phyloP scores from a whole-genome alignment of 2,888 invertebrate species.

The Drosophila longiperda region DNA sequence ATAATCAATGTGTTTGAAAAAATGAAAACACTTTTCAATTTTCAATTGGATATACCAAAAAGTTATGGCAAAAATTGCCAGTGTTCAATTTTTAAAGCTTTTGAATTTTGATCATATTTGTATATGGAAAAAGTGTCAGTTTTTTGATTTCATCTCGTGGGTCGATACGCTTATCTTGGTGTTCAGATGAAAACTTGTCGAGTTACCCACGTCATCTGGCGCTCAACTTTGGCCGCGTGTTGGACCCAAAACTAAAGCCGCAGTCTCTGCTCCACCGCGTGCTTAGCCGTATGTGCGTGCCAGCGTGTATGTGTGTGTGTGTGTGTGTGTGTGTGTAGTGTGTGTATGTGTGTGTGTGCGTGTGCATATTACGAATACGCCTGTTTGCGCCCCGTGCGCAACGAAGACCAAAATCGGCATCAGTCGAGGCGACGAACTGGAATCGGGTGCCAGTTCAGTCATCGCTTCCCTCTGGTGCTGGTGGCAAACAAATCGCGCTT shows the following conservation, averaged over 20 bases:
- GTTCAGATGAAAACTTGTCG: constrained; percentile 20
- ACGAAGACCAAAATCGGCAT: constrained; percentile 35
- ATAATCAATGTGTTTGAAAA: neutral
- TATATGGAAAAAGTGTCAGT: too few relatives aligned
- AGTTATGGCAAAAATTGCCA: too few relatives aligned
- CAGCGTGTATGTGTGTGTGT: neutral
- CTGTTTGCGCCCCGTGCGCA: constrained; percentile 53
- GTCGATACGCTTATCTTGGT: neutral
- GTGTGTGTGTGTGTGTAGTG: constrained; percentile 15
- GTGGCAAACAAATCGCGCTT: constrained; percentile 12
- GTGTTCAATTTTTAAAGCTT: too few relatives aligned
- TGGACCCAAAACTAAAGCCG: neutral
- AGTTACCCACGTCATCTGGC: constrained; percentile 37
- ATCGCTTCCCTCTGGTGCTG: constrained; percentile 35
- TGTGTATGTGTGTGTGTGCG: neutral
- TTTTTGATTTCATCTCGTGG: too few relatives aligned
- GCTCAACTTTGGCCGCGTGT: constrained; percentile 44
- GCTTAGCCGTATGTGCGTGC: constrained; percentile 2
- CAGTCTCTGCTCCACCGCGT: neutral
- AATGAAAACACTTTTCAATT: too few relatives aligned
- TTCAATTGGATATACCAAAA: too few relatives aligned
- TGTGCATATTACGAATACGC: constrained; percentile 51
- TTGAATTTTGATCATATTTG: too few relatives aligned
- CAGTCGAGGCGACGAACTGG: constrained; percentile 25
- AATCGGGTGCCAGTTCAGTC: constrained; percentile 29